Evolutionary conservation across 1,140 invertebrate genomes (phyloP).

Genomic region (Diuraphis noxia): DNA sequence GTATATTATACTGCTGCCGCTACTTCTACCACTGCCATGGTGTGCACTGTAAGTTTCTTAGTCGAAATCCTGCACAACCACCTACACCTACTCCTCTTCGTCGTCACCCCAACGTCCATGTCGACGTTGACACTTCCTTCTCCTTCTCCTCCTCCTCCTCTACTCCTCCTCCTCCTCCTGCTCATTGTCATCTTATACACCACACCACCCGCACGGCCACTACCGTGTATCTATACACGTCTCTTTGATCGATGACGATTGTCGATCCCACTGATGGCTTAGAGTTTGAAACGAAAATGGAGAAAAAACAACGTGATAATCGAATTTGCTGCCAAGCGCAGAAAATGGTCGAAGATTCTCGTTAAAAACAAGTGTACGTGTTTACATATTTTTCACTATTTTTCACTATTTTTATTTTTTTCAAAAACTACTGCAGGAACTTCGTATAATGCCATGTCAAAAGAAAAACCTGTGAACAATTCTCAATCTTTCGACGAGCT

Average conservation of each 20-base stretch:
- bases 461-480: not conserved
- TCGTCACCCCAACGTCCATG: not conserved
- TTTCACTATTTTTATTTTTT: not conserved
- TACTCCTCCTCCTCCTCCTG: not conserved
- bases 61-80: not conserved
- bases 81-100: not conserved
- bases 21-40: not conserved
- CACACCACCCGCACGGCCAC: not conserved
- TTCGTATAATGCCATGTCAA: not conserved
- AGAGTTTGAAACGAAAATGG: not conserved
- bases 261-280: not conserved
- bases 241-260: conserved; percentile 23
- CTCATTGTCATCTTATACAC: too few relatives aligned
- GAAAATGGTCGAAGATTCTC: not conserved
- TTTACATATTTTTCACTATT: not conserved
- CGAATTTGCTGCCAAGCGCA: not conserved
- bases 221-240: not conserved
- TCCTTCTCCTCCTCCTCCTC: not conserved
- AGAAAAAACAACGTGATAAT: not conserved
- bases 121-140: not conserved
- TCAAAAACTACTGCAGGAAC: not conserved
- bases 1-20: not conserved
- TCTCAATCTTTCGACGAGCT: not conserved
- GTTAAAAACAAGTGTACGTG: not conserved
- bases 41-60: not conserved